These are phyloP conservation scores for Tricholaema leucomelas DNA, from an alignment of 2,113 vertebrate species.

Conservation along the genomic window DNA sequence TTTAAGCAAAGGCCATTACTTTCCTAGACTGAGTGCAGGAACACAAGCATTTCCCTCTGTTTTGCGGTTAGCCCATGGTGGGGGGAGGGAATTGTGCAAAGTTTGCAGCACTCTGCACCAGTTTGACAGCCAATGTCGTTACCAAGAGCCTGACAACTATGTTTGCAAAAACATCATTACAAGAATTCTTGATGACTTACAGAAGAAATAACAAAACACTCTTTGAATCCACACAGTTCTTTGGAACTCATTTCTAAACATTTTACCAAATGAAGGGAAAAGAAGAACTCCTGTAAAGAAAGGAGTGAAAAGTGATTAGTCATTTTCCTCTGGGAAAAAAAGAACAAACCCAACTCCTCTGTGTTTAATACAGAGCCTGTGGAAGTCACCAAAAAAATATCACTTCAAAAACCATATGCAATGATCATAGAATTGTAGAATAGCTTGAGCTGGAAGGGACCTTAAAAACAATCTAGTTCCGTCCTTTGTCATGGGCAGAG, in stretches of 20 bases:
- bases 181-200: not conserved
- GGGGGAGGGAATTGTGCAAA: not conserved
- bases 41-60: not conserved
- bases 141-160: not conserved
- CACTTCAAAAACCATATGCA: fast-evolving
- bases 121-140: not conserved
- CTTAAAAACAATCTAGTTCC: no score
- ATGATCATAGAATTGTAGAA: no score
- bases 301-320: not conserved
- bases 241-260: not conserved
- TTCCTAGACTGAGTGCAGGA: not conserved
- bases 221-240: not conserved
- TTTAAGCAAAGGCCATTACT: not conserved
- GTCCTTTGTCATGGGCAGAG: no score
- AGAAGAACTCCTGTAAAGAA: not conserved
- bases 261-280: not conserved
- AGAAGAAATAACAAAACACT: not conserved
- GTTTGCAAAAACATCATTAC: not conserved
- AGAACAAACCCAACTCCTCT: not conserved
- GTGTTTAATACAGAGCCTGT: not conserved
- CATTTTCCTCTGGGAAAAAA: not conserved
- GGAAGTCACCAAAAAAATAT: not conserved
- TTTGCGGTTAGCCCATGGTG: not conserved
- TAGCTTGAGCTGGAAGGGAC: no score
- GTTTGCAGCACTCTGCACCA: not conserved